Base-by-base conservation (phyloP, 2,888 invertebrate species). In the Aporophyla nigra region DNA sequence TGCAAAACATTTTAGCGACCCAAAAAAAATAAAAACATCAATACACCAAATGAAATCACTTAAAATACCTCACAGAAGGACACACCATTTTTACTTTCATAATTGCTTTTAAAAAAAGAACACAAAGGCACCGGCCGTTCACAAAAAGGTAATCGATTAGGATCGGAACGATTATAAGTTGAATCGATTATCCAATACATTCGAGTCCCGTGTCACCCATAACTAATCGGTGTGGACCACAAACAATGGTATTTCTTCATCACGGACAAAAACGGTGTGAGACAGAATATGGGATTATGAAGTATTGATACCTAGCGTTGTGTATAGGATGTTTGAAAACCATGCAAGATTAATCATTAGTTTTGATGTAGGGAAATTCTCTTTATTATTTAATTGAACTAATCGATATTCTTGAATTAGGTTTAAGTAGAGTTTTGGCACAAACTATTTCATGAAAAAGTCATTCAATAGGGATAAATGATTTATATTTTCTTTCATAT, bases 191-290 rank as follows among this genome's bases (percentile, higher is more conserved):
- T 92, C 92, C 92, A 91, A 93, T 92, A 92, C 91, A 89, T 86
- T 90, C 89, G 87, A 87, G 90, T 89, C 90, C 90, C 91, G 92
- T 95, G 96, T 96, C 96, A 95, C 94, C 94, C 93, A 93, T 91
- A 92, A 94, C 95, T 91, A 95, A 96, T 95, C 94, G 93, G 85
- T 89, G 82, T 86, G 87, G 90, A 85, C 89, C 91, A 88, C 91
- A 93, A 93, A 95, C 95, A 95, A 95, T 95, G 91, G 93, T 93
- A 95, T 95, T 96, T 94, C 95, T 96, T 95, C 94, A 95, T 95
- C 95, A 94, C 92, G 91, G 93, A 96, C 95, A 95, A 94, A 95
- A 95, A 94, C 95, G 90, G 91, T 92, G 90, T 90, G 90, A 89
- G 92, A 88, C 93, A 91, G 95, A 94, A 94, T 95, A 94, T 94